Conservation (phyloP, 2,113 vertebrate species). For the Calyptommatus sinebrachiatus region DNA sequence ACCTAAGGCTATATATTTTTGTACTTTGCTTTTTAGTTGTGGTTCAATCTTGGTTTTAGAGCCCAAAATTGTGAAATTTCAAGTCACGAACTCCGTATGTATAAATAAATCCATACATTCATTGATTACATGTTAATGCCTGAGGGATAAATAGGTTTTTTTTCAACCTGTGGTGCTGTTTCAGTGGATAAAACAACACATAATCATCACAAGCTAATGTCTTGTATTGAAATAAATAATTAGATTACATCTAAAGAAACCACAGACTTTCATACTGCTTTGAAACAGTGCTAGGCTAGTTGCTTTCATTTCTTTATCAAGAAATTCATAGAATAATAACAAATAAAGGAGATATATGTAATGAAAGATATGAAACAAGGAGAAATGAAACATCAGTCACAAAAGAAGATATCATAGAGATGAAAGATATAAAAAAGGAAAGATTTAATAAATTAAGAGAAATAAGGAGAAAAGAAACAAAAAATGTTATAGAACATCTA, state of each 20-base stretch:
- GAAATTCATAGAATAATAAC: background rate
- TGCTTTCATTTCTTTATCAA: background rate
- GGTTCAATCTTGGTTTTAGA: conserved; percentile 14
- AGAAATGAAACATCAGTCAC: too few species aligned
- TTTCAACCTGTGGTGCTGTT: conserved; percentile 24
- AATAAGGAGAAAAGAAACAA: too few species aligned
- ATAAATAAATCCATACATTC: conserved; percentile 31
- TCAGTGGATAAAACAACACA: conserved; percentile 2
- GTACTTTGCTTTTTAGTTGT: conserved; percentile 29
- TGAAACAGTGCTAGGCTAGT: background rate
- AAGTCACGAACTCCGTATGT: conserved; percentile 40
- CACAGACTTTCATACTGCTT: background rate
- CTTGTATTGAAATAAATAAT: background rate
- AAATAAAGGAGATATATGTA: too few species aligned
- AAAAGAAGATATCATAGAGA: too few species aligned
- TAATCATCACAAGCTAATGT: conserved; percentile 23
- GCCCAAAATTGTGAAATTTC: conserved; percentile 49
- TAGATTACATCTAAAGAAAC: too few species aligned
- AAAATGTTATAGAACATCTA: too few species aligned
- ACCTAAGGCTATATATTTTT: conserved; percentile 2
- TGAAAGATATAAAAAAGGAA: too few species aligned
- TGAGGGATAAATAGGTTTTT: conserved; percentile 42
- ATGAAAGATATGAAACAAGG: too few species aligned
- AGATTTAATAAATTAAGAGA: too few species aligned
- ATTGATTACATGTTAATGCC: conserved; percentile 33